These are phyloP conservation scores for Agonopterix alstromeriana DNA, from an alignment of 2,888 invertebrate species.

Conservation along the genomic window DNA sequence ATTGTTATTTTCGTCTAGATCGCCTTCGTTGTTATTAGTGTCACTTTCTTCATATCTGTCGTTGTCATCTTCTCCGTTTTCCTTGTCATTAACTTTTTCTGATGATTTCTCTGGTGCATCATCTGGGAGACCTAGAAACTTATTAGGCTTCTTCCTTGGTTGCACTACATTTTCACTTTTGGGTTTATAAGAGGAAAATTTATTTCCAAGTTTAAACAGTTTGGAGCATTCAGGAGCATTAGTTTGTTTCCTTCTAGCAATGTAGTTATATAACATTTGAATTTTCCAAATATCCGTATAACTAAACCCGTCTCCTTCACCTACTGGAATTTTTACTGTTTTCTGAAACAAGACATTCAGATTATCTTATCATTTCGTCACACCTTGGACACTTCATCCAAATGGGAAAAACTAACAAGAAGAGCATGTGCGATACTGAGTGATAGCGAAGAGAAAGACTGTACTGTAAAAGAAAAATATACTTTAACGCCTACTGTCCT, in stretches of 20 bases:
- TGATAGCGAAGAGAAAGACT: too few species aligned
- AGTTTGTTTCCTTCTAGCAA: conserved; percentile 8
- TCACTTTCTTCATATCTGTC: background rate
- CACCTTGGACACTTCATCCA: too few species aligned
- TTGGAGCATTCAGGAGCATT: conserved; percentile 30
- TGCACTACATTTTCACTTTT: conserved; percentile 8
- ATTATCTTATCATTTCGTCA: too few species aligned
- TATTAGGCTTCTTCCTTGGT: conserved; percentile 30
- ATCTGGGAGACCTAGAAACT: conserved; percentile 23
- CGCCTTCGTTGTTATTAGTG: conserved; percentile 10
- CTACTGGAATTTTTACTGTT: background rate
- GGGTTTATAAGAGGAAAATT: conserved; percentile 16
- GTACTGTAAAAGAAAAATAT: too few species aligned
- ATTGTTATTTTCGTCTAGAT: conserved; percentile 7
- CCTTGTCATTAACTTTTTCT: conserved; percentile 3
- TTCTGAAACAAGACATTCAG: background rate
- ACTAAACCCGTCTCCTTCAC: background rate
- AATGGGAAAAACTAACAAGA: too few species aligned
- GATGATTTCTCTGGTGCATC: background rate
- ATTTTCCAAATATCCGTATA: background rate
- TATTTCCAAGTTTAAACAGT: conserved; percentile 32
- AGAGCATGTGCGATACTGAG: too few species aligned
- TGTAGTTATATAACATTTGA: conserved; percentile 5
- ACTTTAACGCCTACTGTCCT: too few species aligned
- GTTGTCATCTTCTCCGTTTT: conserved; percentile 7